phyloP scores from a whole-genome alignment of 1,140 invertebrate genomes.

The Ptiloglossa arizonensis region DNA sequence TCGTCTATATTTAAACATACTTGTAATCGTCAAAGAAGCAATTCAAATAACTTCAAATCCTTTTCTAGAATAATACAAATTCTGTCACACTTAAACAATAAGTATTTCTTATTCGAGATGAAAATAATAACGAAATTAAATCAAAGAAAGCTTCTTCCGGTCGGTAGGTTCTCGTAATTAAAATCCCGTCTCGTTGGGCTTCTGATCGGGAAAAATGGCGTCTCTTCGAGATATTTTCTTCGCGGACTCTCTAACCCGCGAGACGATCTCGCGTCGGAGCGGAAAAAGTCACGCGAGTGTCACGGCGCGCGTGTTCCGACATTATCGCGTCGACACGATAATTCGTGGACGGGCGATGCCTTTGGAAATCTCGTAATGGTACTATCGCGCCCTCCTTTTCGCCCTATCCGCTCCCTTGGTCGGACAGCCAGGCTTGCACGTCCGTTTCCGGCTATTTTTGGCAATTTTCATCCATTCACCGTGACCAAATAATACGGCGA shows the following conservation, averaged over 20 bases:
- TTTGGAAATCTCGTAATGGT: slow-evolving; percentile 55
- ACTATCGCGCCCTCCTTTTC: slow-evolving; percentile 25
- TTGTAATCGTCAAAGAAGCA: too few relatives aligned
- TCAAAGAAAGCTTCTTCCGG: too few relatives aligned
- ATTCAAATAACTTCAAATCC: too few relatives aligned
- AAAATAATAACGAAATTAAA: too few relatives aligned
- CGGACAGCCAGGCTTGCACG: slow-evolving; percentile 48
- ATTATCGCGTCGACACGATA: slow-evolving; percentile 50
- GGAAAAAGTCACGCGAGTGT: slow-evolving; percentile 38
- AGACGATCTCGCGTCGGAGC: slow-evolving; percentile 1
- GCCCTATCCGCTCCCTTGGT: background rate
- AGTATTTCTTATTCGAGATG: too few relatives aligned
- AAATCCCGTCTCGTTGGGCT: background rate
- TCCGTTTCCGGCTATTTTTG: slow-evolving; percentile 72
- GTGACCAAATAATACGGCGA: slow-evolving; percentile 56
- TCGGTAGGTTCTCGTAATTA: background rate
- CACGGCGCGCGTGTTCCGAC: slow-evolving; percentile 25
- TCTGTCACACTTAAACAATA: too few relatives aligned
- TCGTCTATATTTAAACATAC: too few relatives aligned
- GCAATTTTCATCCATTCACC: slow-evolving; percentile 70
- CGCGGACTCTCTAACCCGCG: too few relatives aligned
- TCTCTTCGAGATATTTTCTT: background rate
- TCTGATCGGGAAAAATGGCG: background rate
- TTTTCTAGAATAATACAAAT: too few relatives aligned
- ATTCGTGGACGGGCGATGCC: slow-evolving; percentile 47